Conservation (phyloP, 2,113 vertebrate species). For the Tiliqua scincoides region DNA sequence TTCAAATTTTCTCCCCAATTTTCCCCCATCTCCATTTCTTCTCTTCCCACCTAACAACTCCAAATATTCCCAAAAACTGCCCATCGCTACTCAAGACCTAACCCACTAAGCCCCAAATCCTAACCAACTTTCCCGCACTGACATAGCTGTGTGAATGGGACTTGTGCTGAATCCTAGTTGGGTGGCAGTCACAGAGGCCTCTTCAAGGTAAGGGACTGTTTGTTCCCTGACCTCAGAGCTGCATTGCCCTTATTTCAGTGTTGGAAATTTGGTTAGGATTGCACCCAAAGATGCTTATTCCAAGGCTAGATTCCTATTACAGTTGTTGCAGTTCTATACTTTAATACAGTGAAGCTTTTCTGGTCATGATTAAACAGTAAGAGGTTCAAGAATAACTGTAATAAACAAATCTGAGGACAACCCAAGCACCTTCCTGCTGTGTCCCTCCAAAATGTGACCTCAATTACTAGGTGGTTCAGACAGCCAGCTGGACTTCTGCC, state of each 20-base stretch:
- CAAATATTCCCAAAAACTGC: neutral
- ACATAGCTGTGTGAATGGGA: too few relatives aligned
- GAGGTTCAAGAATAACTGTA: neutral
- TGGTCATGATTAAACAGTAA: neutral
- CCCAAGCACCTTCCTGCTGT: neutral
- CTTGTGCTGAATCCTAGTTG: too few relatives aligned
- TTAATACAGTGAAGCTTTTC: neutral
- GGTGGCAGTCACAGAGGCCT: too few relatives aligned
- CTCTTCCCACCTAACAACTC: neutral
- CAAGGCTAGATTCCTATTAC: neutral
- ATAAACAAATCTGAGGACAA: neutral
- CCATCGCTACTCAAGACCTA: neutral
- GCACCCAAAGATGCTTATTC: neutral
- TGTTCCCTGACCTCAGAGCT: too few relatives aligned
- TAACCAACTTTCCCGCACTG: too few relatives aligned
- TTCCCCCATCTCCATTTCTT: neutral
- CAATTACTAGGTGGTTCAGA: neutral
- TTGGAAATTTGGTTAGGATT: too few relatives aligned
- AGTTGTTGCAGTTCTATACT: neutral
- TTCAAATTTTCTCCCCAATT: neutral
- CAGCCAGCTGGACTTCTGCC: constrained; percentile 10
- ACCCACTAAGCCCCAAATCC: too few relatives aligned
- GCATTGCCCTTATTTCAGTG: too few relatives aligned
- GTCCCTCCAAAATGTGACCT: neutral
- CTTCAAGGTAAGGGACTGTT: too few relatives aligned